These are phyloP conservation scores for Mormoops blainvillei DNA, from an alignment of 2,113 vertebrate species.

Conservation along the genomic window DNA sequence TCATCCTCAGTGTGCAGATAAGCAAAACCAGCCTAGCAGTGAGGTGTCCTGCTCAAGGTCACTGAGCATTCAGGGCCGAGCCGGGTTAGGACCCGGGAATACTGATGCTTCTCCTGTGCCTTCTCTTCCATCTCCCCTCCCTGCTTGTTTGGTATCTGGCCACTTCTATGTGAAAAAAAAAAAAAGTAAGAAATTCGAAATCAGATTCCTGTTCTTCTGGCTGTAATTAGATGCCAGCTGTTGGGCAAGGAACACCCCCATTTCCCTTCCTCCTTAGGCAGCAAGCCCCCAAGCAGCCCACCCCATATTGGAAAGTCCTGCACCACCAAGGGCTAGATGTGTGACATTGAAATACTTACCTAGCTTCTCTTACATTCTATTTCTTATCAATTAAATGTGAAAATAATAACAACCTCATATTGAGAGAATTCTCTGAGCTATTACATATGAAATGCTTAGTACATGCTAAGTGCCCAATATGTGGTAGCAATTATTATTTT, in stretches of 20 bases:
- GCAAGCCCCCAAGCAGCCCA: background rate
- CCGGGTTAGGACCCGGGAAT: background rate
- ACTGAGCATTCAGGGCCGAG: background rate
- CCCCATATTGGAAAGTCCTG: background rate
- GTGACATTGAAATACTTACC: background rate
- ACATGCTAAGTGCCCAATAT: background rate
- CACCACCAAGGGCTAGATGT: background rate
- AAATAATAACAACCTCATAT: background rate
- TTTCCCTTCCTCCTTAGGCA: background rate
- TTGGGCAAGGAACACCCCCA: background rate
- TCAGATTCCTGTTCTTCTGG: background rate
- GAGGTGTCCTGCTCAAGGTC: conserved; percentile 31
- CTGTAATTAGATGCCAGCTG: background rate
- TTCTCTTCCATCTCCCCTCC: background rate
- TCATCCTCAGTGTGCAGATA: background rate
- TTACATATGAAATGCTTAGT: background rate
- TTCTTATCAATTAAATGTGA: background rate
- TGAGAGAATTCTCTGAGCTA: background rate
- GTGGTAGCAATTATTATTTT: background rate
- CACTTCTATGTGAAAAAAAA: background rate
- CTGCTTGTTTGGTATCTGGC: background rate
- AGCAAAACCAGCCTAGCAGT: background rate
- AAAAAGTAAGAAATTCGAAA: background rate
- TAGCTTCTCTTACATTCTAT: background rate
- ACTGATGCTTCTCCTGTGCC: background rate